Percentiles rank a stretch among this genome's conserved stretches.
phyloP scores from a whole-genome alignment of 2,113 vertebrate genomes.

The Lepus europaeus region DNA sequence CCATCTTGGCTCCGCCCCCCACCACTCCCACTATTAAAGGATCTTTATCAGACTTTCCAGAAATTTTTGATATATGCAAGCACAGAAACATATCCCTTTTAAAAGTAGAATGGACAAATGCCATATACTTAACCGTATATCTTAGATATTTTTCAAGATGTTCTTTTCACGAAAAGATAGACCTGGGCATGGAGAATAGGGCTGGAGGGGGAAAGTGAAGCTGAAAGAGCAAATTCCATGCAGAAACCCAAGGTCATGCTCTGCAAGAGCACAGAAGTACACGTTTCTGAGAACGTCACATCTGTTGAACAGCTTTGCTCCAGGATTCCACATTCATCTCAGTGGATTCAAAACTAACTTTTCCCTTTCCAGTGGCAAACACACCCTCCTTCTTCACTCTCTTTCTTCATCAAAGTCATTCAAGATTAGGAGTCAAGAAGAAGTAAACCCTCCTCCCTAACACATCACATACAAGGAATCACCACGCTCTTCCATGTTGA shows the following conservation, averaged over 20 bases:
- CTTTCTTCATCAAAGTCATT: not conserved
- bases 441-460: not conserved
- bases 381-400: not conserved
- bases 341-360: not conserved
- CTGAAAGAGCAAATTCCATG: not conserved
- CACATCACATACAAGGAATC: not conserved
- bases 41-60: conserved; percentile 18
- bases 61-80: not conserved
- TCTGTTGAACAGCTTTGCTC: not conserved
- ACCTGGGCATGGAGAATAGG: not conserved
- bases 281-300: not conserved
- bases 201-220: not conserved
- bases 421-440: not conserved
- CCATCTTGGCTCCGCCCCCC: too few relatives aligned
- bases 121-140: not conserved
- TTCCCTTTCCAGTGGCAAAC: not conserved
- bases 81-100: not conserved
- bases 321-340: not conserved
- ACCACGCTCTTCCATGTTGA: not conserved
- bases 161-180: not conserved
- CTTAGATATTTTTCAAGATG: not conserved
- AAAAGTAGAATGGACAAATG: not conserved
- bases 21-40: not conserved
- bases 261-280: not conserved
- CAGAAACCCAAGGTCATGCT: not conserved